Evolutionary conservation across 2,888 invertebrate species (phyloP).

Genomic region (Leptinotarsa rubiginosa): DNA sequence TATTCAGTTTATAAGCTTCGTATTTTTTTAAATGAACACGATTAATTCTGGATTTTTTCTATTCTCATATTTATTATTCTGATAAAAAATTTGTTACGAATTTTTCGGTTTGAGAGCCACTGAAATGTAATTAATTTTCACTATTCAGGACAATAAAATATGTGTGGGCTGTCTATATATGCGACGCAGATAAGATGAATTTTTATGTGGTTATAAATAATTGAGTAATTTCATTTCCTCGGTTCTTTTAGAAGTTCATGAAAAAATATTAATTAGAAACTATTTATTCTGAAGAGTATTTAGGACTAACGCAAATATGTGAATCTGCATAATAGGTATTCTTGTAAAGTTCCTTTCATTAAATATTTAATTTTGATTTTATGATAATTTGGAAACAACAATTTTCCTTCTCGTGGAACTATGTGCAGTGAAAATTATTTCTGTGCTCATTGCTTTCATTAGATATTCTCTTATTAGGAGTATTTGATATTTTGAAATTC

Average conservation of each 20-base stretch:
- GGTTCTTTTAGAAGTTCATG: not conserved
- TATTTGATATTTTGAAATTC: too few relatives aligned
- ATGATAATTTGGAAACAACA: not conserved
- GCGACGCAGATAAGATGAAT: slow-evolving; percentile 12
- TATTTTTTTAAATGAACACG: not conserved
- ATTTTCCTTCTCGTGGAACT: too few relatives aligned
- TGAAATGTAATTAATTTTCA: not conserved
- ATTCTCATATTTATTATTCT: not conserved
- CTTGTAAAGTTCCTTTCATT: not conserved
- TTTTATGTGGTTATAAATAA: slow-evolving; percentile 13
- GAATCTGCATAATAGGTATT: too few relatives aligned
- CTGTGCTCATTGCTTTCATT: not conserved
- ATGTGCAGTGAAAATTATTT: not conserved
- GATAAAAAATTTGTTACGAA: not conserved
- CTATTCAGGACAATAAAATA: slow-evolving; percentile 12
- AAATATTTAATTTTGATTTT: not conserved
- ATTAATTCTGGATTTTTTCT: not conserved
- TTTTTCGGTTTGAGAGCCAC: not conserved
- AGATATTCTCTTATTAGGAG: not conserved
- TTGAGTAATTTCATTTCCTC: slow-evolving; percentile 1
- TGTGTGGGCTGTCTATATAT: slow-evolving; percentile 11
- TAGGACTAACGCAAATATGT: too few relatives aligned
- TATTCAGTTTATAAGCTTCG: slow-evolving; percentile 1
- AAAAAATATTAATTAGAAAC: too few relatives aligned
- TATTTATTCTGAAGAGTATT: too few relatives aligned